phyloP scores from a whole-genome alignment of 2,888 invertebrate genomes.

The Nomada goodeniana region DNA sequence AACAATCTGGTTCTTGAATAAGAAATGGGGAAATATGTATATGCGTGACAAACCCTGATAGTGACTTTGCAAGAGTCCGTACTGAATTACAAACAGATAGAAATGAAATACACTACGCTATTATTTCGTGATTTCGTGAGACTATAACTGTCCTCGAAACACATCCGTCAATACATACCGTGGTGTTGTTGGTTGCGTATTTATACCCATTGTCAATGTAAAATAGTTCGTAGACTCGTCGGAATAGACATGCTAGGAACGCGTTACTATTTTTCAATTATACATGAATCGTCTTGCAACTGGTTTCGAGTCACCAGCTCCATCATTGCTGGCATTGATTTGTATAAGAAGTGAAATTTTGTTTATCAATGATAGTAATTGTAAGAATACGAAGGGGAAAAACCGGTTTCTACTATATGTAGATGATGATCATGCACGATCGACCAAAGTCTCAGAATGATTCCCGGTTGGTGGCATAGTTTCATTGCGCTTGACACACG shows the following conservation, averaged over 20 bases:
- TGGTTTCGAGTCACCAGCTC: neutral
- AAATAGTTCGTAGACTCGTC: neutral
- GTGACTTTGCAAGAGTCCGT: slow-evolving; percentile 33
- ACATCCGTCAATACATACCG: neutral
- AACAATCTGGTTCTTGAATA: slow-evolving; percentile 27
- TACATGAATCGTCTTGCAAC: neutral
- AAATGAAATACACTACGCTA: slow-evolving; percentile 48
- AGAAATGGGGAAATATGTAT: slow-evolving; percentile 11
- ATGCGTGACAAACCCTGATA: slow-evolving; percentile 40
- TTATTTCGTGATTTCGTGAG: slow-evolving; percentile 39
- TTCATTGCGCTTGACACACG: slow-evolving; percentile 48
- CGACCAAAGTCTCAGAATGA: slow-evolving; percentile 46
- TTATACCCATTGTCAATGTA: too few species aligned
- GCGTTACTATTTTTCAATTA: slow-evolving; percentile 1
- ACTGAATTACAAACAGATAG: slow-evolving; percentile 52
- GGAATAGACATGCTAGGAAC: slow-evolving; percentile 2
- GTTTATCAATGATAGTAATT: slow-evolving; percentile 22
- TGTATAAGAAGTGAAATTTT: slow-evolving; percentile 23
- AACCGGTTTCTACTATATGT: slow-evolving; percentile 60
- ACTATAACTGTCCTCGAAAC: slow-evolving; percentile 21
- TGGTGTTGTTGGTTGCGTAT: neutral
- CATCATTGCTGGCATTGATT: neutral
- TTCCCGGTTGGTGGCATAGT: slow-evolving; percentile 41
- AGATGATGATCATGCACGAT: slow-evolving; percentile 20
- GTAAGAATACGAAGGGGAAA: slow-evolving; percentile 2